Evolutionary conservation across 1,140 invertebrate genomes (phyloP).

Genomic region (Gonatopus flavifemur): DNA sequence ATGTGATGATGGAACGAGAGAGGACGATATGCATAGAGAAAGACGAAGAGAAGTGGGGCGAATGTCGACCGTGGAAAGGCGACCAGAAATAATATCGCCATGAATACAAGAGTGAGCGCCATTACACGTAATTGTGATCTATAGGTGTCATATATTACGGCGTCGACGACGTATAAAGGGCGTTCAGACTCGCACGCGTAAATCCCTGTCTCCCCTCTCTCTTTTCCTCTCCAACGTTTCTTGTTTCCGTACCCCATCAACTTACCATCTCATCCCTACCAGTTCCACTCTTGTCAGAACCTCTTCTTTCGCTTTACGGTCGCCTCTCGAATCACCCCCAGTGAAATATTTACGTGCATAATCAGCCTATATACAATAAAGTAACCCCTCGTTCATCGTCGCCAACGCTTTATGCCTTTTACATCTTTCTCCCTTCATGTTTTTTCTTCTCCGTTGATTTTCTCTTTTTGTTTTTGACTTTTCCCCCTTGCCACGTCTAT

Average conservation of each 20-base stretch:
- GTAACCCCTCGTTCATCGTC: constrained; percentile 15
- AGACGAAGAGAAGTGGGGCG: constrained; percentile 3
- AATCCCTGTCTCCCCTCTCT: constrained; percentile 36
- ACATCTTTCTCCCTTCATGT: too few relatives aligned
- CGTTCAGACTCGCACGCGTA: constrained; percentile 43
- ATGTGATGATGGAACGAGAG: constrained; percentile 9
- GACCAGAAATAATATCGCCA: constrained; percentile 50
- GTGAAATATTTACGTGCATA: constrained; percentile 47
- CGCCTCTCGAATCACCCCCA: constrained; percentile 22
- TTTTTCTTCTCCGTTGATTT: too few relatives aligned
- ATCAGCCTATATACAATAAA: constrained; percentile 41
- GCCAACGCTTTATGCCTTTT: constrained; percentile 2
- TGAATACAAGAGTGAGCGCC: constrained; percentile 51
- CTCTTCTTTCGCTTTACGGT: constrained; percentile 14
- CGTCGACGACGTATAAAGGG: constrained; percentile 48
- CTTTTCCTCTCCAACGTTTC: neutral
- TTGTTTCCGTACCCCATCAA: neutral
- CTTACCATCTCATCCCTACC: constrained; percentile 2
- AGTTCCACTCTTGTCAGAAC: constrained; percentile 13
- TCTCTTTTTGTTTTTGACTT: too few relatives aligned
- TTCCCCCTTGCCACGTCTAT: too few relatives aligned
- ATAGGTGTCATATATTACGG: constrained; percentile 50
- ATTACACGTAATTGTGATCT: constrained; percentile 57
- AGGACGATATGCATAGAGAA: neutral
- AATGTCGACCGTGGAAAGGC: constrained; percentile 33